phyloP scores from a whole-genome alignment of 2,113 vertebrate species.

The Dicentrarchus labrax region DNA sequence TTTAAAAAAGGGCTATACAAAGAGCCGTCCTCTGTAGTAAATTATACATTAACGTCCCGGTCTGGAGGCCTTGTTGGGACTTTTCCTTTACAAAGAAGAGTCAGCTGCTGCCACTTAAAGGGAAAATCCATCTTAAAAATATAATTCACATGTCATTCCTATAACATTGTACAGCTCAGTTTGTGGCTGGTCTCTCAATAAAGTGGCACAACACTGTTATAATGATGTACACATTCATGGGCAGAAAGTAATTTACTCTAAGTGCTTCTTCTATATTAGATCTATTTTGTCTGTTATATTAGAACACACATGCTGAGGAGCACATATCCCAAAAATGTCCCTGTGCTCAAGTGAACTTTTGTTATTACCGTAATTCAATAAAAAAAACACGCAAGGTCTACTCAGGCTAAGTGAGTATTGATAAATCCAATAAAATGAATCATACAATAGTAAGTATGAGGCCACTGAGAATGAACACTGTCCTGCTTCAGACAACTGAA shows the following conservation, averaged over 20 bases:
- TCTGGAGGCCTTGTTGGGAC: neutral
- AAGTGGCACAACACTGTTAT: neutral
- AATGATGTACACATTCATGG: neutral
- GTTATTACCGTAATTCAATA: too few relatives aligned
- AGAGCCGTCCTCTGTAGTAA: neutral
- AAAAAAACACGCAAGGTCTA: too few relatives aligned
- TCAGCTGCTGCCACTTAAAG: slow-evolving; percentile 30
- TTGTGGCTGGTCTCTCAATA: neutral
- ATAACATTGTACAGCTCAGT: neutral
- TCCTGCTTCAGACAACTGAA: too few relatives aligned
- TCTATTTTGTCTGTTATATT: neutral
- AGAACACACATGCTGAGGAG: neutral
- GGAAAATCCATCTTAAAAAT: neutral
- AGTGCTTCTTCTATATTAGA: neutral
- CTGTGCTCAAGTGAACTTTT: too few relatives aligned
- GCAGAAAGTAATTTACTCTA: neutral
- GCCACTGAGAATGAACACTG: too few relatives aligned
- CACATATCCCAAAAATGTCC: neutral
- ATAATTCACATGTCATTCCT: neutral
- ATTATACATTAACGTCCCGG: neutral
- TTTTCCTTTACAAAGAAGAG: neutral
- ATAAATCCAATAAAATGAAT: too few relatives aligned
- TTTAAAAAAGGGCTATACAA: neutral
- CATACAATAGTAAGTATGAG: too few relatives aligned
- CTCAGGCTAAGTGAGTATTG: too few relatives aligned